Conservation (phyloP, 2,113 vertebrate genomes). For the Mormyrus iriodes region DNA sequence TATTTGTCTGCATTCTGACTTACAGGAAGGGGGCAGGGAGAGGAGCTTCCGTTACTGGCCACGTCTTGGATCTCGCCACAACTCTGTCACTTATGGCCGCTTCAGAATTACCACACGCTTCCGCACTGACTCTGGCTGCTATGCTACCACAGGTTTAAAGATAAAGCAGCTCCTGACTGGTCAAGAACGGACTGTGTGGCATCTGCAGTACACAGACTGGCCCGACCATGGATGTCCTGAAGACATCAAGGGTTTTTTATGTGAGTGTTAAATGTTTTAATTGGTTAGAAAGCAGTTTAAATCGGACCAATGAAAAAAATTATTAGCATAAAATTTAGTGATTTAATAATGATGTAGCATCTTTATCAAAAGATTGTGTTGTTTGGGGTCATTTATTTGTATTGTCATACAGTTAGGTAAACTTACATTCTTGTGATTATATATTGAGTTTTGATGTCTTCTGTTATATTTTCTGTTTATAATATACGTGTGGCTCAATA, state of each 20-base stretch:
- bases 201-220: conserved; percentile 97
- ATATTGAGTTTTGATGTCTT: not conserved
- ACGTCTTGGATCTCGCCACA: conserved; percentile 87
- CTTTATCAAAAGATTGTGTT: not conserved
- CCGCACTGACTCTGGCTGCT: conserved; percentile 94
- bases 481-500: not conserved
- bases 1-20: conserved; percentile 2
- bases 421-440: not conserved
- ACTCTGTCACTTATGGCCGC: conserved; percentile 86
- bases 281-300: not conserved
- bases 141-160: conserved; percentile 91
- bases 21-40: conserved; percentile 84
- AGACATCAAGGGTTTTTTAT: conserved; percentile 89
- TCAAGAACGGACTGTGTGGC: conserved; percentile 94
- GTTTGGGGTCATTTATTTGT: not conserved
- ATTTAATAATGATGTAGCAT: not conserved
- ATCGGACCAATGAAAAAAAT: not conserved
- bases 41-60: conserved; percentile 98
- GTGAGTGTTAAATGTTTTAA: conserved; percentile 61
- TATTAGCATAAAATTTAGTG: not conserved
- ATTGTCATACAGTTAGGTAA: not conserved
- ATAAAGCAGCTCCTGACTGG: conserved; percentile 90
- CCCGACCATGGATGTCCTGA: conserved; percentile 92
- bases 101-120: conserved; percentile 96
- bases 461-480: not conserved